Base-by-base conservation (phyloP, 2,888 invertebrate genomes). In the Horisme vitalbata region DNA sequence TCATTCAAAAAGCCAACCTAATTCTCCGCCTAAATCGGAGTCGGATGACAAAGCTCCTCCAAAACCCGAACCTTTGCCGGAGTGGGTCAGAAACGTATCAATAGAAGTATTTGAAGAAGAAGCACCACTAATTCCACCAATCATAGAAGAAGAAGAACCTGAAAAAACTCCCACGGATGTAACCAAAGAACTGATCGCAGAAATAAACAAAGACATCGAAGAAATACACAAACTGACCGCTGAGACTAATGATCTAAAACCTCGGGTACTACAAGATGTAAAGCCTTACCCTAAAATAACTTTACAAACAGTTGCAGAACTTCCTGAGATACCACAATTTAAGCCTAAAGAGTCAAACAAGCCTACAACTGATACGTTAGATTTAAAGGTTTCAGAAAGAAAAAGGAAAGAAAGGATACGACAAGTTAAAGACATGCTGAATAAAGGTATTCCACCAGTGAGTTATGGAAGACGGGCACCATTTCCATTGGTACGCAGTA, bases 401-500 rank as follows among this genome's bases (percentile, higher is more conserved):
- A 92, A 85, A 61, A 89, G 93, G 58, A 91, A 91, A 61, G 93
- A 92, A 55, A 89, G 93, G 62, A 88, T 94, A 66, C 91, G 92
- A 49, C 94, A 93, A 73, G 94, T 95, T 41, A 93, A 93, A 69
- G 94, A 94, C 54, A 84, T 95, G 66, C 74, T 94, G 11, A 92
- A 91, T 54, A 93, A 94, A 63, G 93, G 93, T 44, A 93, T 93
- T n/a, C 93, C 93, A 13, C 90, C 92, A 34, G 91, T 91, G 2
- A 90, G 87, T 32, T 58, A 78, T 21, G 75, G 71, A 32, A 84
- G 91, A 59, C 78, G 91, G 31, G 83, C 87, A 71, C 92, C 63
- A 76, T 93, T 70, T 91, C 95, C 96, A 0, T 91, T 96, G 57
- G 95, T 96, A 0, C 88, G 95, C 34, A 91, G 94, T 30, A 83